Evolutionary conservation across 2,797 vertebrate species (phyloP).

Genomic region (Silurus aristotelis): DNA sequence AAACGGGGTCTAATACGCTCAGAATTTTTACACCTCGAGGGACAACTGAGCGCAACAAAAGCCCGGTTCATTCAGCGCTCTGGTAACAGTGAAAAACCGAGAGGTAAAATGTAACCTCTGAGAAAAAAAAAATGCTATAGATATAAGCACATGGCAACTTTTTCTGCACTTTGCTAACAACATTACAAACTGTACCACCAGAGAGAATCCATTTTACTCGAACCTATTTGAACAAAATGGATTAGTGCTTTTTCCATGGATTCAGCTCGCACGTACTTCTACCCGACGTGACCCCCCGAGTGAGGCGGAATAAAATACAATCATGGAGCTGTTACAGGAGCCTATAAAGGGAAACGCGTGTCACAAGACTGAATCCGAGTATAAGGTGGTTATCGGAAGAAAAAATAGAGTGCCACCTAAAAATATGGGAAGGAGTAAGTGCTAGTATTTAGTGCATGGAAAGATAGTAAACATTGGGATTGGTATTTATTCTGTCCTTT

Average conservation of each 20-base stretch:
- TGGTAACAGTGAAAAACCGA: slow-evolving; percentile 54
- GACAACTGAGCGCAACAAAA: slow-evolving; percentile 38
- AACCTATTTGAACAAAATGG: slow-evolving; percentile 27
- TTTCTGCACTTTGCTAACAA: slow-evolving; percentile 14
- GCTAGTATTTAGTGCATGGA: neutral
- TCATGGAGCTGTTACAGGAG: neutral
- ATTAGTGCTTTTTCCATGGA: slow-evolving; percentile 7
- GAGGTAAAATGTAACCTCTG: slow-evolving; percentile 47
- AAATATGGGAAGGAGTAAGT: neutral
- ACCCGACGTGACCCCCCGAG: neutral
- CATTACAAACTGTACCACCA: slow-evolving; percentile 9
- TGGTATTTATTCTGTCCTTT: neutral
- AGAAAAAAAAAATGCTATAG: slow-evolving; percentile 51
- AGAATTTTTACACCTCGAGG: slow-evolving; percentile 26
- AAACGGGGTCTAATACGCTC: slow-evolving; percentile 28
- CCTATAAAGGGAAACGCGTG: neutral
- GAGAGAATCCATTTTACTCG: neutral
- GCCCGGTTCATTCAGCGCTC: slow-evolving; percentile 45
- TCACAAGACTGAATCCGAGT: neutral
- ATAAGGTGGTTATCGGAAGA: neutral
- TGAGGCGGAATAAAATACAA: neutral
- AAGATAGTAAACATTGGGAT: neutral
- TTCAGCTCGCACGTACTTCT: neutral
- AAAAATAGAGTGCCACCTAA: neutral
- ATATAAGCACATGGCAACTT: slow-evolving; percentile 57